A percentile compares a stretch with the other conserved stretches of the same genome.
phyloP scores from a whole-genome alignment of 2,888 invertebrate species.

The Acleris laterana region DNA sequence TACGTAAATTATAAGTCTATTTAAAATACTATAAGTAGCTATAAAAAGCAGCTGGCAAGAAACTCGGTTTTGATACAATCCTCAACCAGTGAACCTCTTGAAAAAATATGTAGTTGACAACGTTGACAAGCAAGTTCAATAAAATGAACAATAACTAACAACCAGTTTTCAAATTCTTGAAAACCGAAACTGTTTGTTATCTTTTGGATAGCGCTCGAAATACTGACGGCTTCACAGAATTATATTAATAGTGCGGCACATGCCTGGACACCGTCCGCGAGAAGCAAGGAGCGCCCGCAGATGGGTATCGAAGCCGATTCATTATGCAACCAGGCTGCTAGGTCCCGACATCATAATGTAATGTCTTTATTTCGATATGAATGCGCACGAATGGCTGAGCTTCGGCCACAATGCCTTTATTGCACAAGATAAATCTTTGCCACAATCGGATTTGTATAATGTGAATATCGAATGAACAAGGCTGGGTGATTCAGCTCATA shows the following conservation, averaged over 20 bases:
- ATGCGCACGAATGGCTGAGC: constrained; percentile 48
- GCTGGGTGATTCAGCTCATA: constrained; percentile 58
- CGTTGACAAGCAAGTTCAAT: background rate
- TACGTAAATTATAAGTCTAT: too few relatives aligned
- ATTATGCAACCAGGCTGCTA: constrained; percentile 41
- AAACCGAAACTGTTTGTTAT: background rate
- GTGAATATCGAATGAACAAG: constrained; percentile 61
- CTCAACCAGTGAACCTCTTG: too few relatives aligned
- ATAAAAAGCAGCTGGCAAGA: too few relatives aligned
- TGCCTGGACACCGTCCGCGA: constrained; percentile 19
- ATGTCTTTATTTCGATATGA: constrained; percentile 60
- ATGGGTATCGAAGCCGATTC: constrained; percentile 40
- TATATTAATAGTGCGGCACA: background rate
- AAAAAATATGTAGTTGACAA: too few relatives aligned
- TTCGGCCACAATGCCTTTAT: constrained; percentile 60
- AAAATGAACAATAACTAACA: background rate
- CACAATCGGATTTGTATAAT: constrained; percentile 67
- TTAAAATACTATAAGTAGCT: too few relatives aligned
- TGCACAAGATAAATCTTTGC: constrained; percentile 67
- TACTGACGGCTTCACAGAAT: background rate
- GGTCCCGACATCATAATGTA: constrained; percentile 49
- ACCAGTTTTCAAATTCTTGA: background rate
- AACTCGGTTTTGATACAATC: too few relatives aligned
- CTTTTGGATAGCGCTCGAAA: background rate
- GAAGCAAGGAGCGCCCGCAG: constrained; percentile 26